These are phyloP conservation scores for Euthynnus affinis DNA, from an alignment of 2,797 vertebrate genomes.

Conservation along the genomic window DNA sequence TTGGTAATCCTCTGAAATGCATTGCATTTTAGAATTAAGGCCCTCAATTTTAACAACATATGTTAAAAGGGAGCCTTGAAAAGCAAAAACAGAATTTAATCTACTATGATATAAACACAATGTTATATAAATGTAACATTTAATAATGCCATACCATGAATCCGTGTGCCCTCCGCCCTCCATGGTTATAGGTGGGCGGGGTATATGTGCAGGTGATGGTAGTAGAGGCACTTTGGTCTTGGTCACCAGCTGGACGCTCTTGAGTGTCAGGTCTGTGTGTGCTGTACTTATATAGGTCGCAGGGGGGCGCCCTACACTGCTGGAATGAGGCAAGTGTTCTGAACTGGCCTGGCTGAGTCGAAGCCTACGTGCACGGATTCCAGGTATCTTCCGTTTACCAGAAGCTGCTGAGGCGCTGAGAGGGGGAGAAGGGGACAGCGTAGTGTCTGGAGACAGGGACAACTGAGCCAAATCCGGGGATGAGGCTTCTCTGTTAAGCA, in stretches of 20 bases:
- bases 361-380: slow-evolving; percentile 71
- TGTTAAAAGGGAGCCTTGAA: not conserved
- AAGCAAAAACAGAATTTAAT: not conserved
- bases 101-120: not conserved
- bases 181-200: slow-evolving; percentile 51
- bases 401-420: slow-evolving; percentile 39
- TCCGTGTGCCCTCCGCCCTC: slow-evolving; percentile 32
- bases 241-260: slow-evolving; percentile 40
- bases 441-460: slow-evolving; percentile 74
- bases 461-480: slow-evolving; percentile 56
- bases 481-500: slow-evolving; percentile 38
- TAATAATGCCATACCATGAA: slow-evolving; percentile 55
- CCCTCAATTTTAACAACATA: not conserved
- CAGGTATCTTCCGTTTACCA: slow-evolving; percentile 52
- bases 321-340: slow-evolving; percentile 43
- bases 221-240: slow-evolving; percentile 18
- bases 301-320: slow-evolving; percentile 35
- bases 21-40: not conserved
- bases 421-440: slow-evolving; percentile 81
- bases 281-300: slow-evolving; percentile 19
- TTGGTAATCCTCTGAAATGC: not conserved
- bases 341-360: slow-evolving; percentile 54
- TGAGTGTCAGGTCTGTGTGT: slow-evolving; percentile 23
- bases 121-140: not conserved
- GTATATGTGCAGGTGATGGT: slow-evolving; percentile 25